phyloP scores from a whole-genome alignment of 2,888 invertebrate species.

The Drosophila suboccidentalis region DNA sequence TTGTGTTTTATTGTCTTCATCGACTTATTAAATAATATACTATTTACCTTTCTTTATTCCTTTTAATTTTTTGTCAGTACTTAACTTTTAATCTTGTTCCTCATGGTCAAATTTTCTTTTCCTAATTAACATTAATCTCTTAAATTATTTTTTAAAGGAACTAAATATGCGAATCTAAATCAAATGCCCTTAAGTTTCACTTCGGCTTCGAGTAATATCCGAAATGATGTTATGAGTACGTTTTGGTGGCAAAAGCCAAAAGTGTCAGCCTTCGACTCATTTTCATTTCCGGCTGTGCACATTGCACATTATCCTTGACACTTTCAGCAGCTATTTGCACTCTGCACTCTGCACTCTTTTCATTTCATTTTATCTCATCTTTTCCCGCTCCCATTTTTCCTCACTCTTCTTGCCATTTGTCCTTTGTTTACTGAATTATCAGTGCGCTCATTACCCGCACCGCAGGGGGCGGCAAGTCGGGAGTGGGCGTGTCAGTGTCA shows the following conservation, averaged over 20 bases:
- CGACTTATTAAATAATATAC: too few relatives aligned
- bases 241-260: conserved; percentile 14
- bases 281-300: conserved; percentile 46
- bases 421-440: conserved; percentile 64
- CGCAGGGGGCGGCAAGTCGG: conserved; percentile 20
- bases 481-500: conserved; percentile 53
- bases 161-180: background rate
- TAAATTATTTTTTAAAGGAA: background rate
- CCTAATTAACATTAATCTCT: too few relatives aligned
- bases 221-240: conserved; percentile 6
- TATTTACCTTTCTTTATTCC: too few relatives aligned
- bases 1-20: background rate
- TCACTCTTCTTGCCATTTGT: conserved; percentile 18
- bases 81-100: too few relatives aligned
- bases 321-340: conserved; percentile 59
- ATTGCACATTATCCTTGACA: conserved; percentile 70
- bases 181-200: background rate
- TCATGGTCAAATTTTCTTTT: too few relatives aligned
- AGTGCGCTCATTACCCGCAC: conserved; percentile 67
- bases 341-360: conserved; percentile 43
- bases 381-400: background rate
- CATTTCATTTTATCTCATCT: conserved; percentile 27
- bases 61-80: too few relatives aligned
- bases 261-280: conserved; percentile 22
- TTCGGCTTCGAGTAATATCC: background rate